A percentile compares a stretch with the other conserved stretches of the same genome.
Evolutionary conservation across 2,888 invertebrate genomes (phyloP).

Genomic region (Mythimna lalbum): DNA sequence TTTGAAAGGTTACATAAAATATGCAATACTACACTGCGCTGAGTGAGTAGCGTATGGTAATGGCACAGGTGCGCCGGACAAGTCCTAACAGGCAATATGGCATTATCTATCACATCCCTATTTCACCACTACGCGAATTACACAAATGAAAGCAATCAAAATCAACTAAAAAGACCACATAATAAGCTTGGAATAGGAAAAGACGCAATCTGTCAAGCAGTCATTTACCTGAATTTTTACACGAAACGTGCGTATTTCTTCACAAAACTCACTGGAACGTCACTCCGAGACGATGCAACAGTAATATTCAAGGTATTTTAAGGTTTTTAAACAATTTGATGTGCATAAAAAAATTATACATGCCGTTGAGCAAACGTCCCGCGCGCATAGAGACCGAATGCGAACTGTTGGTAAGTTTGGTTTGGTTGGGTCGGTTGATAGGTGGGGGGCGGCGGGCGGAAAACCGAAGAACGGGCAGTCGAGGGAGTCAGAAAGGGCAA

Average conservation of each 20-base stretch:
- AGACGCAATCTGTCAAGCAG: slow-evolving; percentile 89
- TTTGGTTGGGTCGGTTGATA: slow-evolving; percentile 79
- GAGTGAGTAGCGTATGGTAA: slow-evolving; percentile 73
- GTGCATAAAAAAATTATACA: slow-evolving; percentile 89
- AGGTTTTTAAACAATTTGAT: slow-evolving; percentile 88
- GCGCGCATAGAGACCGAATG: slow-evolving; percentile 90
- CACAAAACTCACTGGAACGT: slow-evolving; percentile 84
- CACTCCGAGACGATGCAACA: slow-evolving; percentile 82
- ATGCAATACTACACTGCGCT: slow-evolving; percentile 55
- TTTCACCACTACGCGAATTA: slow-evolving; percentile 58
- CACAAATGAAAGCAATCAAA: slow-evolving; percentile 74
- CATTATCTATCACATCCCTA: slow-evolving; percentile 61
- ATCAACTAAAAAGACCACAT: slow-evolving; percentile 73
- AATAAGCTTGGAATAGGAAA: slow-evolving; percentile 82
- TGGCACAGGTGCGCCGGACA: slow-evolving; percentile 70
- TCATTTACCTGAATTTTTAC: slow-evolving; percentile 88
- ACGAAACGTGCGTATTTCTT: slow-evolving; percentile 82
- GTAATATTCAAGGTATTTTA: slow-evolving; percentile 87
- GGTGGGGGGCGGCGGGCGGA: slow-evolving; percentile 80
- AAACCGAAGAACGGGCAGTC: slow-evolving; percentile 86
- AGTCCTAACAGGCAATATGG: slow-evolving; percentile 72
- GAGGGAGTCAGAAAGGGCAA: slow-evolving; percentile 81
- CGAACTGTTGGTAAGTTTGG: slow-evolving; percentile 90
- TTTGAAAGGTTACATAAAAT: slow-evolving; percentile 67
- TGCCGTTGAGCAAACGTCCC: slow-evolving; percentile 87